Evolutionary conservation across 1,140 invertebrate species (phyloP), one percentile per base, ranked within the genome.

Genomic region (Camponotus pennsylvanicus): DNA sequence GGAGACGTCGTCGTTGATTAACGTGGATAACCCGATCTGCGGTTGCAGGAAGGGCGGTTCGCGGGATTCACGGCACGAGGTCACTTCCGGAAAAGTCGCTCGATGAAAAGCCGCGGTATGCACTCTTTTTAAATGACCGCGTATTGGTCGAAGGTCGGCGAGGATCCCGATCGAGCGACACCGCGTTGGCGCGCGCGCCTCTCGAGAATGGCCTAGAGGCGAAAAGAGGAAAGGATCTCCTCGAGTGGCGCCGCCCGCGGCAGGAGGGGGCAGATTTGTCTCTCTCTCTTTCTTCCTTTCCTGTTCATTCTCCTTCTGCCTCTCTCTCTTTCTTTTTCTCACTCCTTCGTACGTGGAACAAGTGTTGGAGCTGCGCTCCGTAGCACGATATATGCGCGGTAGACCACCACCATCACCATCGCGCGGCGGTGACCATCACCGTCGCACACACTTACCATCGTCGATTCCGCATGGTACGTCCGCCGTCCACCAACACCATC

Each of bases 131-230:
- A 57, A 18, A 88, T 90, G 89, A 88, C 85, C 92, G 92, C 88
- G 92, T 92, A 92, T 93, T 90, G 87, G 79, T 91, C 90, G 86
- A 92, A 91, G 91, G 89, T 90, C 89, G 89, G 61, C 88, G 88
- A 90, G 86, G 85, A 91, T 52, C 49, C 88, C 89, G 89, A 90
- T 90, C 89, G 89, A 67, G 70, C 88, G 89, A 92, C 91, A 94
- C 93, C 93, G 92, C 92, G 92, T 94, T 93, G 94, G 93, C 93
- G 93, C 94, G 95, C 94, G 94, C 94, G 93, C 93, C 92, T 94
- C 94, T 94, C 93, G 93, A 94, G 94, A 95, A 95, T 95, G 94
- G 94, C 94, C 95, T 95, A 94, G 92, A 95, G 95, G 94, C 95
- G 94, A 95, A 95, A 94, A 94, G 93, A 94, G 93, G 93, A 94